Evolutionary conservation across 2,797 vertebrate genomes (phyloP), one percentile per base, ranked within the genome.

Genomic region (Chelmon rostratus): DNA sequence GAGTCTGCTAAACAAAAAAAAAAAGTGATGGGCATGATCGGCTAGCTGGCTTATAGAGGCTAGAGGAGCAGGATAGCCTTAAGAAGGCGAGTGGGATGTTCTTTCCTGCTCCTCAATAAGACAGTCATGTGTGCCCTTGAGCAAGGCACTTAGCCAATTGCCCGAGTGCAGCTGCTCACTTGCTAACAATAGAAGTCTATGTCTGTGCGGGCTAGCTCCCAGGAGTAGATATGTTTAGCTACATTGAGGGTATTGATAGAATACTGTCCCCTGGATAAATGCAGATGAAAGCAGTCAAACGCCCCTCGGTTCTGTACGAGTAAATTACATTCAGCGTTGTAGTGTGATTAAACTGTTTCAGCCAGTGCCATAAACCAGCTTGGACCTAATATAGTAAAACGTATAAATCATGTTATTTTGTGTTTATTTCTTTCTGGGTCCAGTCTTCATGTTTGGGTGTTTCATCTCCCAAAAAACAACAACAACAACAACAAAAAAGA

Each of bases 51-150:
- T 91, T 88, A 74, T 63, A 87, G 82, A 89, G 85, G 83, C 87
- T 89, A 84, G 89, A 93, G 93, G 91, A 92, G 81, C 90, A 91
- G 90, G 87, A 83, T 90, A 83, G 89, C 92, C 89, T 92, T 91
- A 92, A 91, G 90, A 89, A 69, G 92, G 87, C 80, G 90, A 89
- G 89, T 68, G 87, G 90, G 88, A 79, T 85, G 86, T 88, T 88
- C 83, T 90, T 89, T 89, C 87, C 86, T 89, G 90, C 83, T 91
- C 86, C 90, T 91, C 87, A 83, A 83, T 80, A 91, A 87, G 86
- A 89, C 82, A 87, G 83, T 90, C 79, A 83, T 8, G 13, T 68
- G 88, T 92, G 90, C 89, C 91, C 89, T 88, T 89, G 84, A 92
- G 74, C 83, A 84, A 87, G 85, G 84, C 76, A 88, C 83, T 72